phyloP scores from a whole-genome alignment of 2,113 vertebrate genomes.

The Vulpes lagopus region DNA sequence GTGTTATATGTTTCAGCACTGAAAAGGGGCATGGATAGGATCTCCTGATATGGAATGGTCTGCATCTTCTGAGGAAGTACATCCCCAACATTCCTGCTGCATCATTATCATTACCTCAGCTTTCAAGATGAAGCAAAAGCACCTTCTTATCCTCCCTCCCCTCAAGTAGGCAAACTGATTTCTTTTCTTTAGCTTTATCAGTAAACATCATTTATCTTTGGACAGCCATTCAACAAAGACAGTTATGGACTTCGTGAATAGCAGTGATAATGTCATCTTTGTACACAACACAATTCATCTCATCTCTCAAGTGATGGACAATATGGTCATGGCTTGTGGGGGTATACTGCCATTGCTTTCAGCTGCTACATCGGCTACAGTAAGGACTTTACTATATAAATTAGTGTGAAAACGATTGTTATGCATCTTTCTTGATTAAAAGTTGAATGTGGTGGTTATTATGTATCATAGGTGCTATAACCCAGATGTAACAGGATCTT shows the following conservation, averaged over 20 bases:
- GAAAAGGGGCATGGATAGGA: not conserved
- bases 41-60: not conserved
- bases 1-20: slow-evolving; percentile 4
- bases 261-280: slow-evolving; percentile 97
- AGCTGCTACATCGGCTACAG: slow-evolving; percentile 96
- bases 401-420: slow-evolving; percentile 59
- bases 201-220: slow-evolving; percentile 81
- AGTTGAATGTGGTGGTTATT: slow-evolving; percentile 34
- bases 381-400: slow-evolving; percentile 87
- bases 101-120: slow-evolving; percentile 28
- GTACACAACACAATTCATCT: slow-evolving; percentile 99
- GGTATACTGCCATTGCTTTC: slow-evolving; percentile 98
- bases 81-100: not conserved
- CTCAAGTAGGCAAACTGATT: slow-evolving; percentile 71
- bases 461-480: not conserved
- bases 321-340: slow-evolving; percentile 98
- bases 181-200: slow-evolving; percentile 69
- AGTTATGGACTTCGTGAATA: slow-evolving; percentile 98
- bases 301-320: slow-evolving; percentile 99
- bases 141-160: slow-evolving; percentile 21
- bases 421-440: slow-evolving; percentile 31
- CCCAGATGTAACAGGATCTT: not conserved
- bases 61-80: slow-evolving; percentile 9
- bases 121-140: slow-evolving; percentile 62
- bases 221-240: slow-evolving; percentile 98